Evolutionary conservation across 2,888 invertebrate genomes (phyloP).

Genomic region (Sarcophaga subvicina): DNA sequence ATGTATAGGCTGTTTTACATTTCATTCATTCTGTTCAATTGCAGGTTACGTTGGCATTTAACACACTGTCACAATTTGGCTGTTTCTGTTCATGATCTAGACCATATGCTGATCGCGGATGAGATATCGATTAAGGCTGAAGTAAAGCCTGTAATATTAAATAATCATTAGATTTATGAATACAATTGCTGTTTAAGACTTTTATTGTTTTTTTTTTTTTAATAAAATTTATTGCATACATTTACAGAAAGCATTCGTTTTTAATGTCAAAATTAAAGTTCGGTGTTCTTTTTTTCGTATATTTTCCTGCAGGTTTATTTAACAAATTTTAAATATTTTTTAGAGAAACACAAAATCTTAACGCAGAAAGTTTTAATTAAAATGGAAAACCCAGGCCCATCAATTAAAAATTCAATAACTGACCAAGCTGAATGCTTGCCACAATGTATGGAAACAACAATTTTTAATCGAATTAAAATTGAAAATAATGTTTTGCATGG

Average conservation of each 20-base stretch:
- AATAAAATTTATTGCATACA: too few relatives aligned
- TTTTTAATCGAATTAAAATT: neutral
- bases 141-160: slow-evolving; percentile 27
- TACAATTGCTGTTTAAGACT: neutral
- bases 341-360: neutral
- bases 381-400: neutral
- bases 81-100: slow-evolving; percentile 64
- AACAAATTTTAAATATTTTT: neutral
- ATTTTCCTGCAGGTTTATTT: neutral
- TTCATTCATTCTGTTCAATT: slow-evolving; percentile 11
- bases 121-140: slow-evolving; percentile 49
- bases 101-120: slow-evolving; percentile 67
- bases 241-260: too few relatives aligned
- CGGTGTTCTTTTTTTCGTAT: neutral
- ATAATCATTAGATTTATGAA: neutral
- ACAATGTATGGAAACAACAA: too few relatives aligned
- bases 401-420: neutral
- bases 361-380: neutral
- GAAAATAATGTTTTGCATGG: neutral
- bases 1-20: neutral
- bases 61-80: slow-evolving; percentile 60
- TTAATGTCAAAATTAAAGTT: too few relatives aligned
- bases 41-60: slow-evolving; percentile 70
- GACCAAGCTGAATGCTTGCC: neutral
- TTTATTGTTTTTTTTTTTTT: too few relatives aligned